phyloP scores from a whole-genome alignment of 2,113 vertebrate species.

The Ctenodactylus gundi region DNA sequence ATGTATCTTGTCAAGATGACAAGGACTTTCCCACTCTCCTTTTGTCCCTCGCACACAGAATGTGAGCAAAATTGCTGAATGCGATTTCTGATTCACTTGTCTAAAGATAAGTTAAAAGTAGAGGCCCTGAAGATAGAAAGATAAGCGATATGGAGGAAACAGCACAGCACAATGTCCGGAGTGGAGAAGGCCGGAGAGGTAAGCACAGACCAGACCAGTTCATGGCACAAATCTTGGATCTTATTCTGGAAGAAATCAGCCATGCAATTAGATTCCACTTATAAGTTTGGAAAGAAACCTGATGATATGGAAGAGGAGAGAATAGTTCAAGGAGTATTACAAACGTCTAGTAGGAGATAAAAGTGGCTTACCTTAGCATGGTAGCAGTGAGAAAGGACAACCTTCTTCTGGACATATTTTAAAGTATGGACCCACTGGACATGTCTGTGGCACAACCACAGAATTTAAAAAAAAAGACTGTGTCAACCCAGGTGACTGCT shows the following conservation, averaged over 20 bases:
- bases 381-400: neutral
- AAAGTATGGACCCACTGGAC: neutral
- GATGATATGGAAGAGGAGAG: neutral
- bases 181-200: too few species aligned
- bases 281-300: neutral
- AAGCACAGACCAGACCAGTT: neutral
- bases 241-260: neutral
- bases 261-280: neutral
- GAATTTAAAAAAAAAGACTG: neutral
- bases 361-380: neutral
- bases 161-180: neutral
- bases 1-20: too few species aligned
- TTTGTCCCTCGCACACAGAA: neutral
- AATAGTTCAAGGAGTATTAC: neutral
- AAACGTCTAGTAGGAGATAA: neutral
- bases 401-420: neutral
- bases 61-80: neutral
- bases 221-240: neutral
- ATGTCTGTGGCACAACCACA: neutral
- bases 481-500: neutral
- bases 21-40: too few species aligned
- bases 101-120: neutral
- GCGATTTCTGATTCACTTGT: neutral
- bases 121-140: neutral
- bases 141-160: neutral